phyloP scores from a whole-genome alignment of 2,113 vertebrate species.

The Melanocharis versteri region DNA sequence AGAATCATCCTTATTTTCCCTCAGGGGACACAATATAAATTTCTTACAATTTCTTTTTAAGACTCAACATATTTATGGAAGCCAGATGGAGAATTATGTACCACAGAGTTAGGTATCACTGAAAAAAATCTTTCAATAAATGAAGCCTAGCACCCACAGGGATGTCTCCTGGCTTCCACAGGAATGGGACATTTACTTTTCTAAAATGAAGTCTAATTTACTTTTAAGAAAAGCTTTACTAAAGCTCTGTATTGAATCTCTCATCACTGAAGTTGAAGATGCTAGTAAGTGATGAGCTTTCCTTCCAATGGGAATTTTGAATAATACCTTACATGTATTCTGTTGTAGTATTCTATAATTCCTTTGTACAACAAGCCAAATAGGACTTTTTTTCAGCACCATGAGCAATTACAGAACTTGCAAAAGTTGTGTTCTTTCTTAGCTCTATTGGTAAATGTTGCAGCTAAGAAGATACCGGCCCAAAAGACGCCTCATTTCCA shows the following conservation, averaged over 20 bases:
- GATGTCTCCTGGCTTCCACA: neutral
- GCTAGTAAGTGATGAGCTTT: neutral
- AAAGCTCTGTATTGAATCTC: neutral
- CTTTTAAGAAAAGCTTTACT: neutral
- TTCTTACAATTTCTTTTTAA: neutral
- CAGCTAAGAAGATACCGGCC: neutral
- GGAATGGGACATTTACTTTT: neutral
- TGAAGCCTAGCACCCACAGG: neutral
- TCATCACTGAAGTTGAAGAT: neutral
- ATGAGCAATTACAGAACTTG: neutral
- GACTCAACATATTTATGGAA: neutral
- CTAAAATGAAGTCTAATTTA: neutral
- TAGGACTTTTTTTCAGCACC: neutral
- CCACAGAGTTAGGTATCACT: neutral
- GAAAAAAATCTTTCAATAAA: neutral
- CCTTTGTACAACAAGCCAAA: neutral
- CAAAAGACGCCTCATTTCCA: neutral
- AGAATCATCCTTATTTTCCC: neutral
- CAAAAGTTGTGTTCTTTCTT: neutral
- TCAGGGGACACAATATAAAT: neutral
- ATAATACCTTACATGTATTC: neutral
- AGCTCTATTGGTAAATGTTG: neutral
- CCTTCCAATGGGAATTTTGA: neutral
- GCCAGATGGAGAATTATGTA: neutral
- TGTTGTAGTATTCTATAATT: neutral